Base-by-base conservation (phyloP, 2,888 invertebrate species). In the Ferrisia virgata region DNA sequence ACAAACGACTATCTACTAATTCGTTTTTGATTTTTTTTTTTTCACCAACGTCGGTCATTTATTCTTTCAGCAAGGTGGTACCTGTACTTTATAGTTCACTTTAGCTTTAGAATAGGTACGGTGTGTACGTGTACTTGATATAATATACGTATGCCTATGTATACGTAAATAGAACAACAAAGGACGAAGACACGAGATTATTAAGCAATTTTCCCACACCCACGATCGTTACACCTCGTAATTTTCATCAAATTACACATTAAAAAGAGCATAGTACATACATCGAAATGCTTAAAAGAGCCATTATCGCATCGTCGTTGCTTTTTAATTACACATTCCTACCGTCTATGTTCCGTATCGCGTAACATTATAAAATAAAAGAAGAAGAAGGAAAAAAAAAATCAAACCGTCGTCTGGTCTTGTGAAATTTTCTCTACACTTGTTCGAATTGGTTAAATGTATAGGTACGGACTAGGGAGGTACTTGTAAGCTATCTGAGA, bases 241-340 rank as follows among this genome's bases (percentile, higher is more conserved):
- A 64, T 64, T 64, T 64, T 64, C 58, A 64, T 64, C 58, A 64
- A 64, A 64, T 64, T 64, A 28, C 58, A 64, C 58, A 64, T 64
- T 28, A 64, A 28, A 25, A 64, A 47, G 18, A 47, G 47, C 6
- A n/a, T n/a, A 28, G 28, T 25, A 64, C 28, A 64, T 64, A 53
- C 22, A 11, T 18, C 43, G 13, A n/a, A 39, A 53, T 22, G 53
- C 28, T 64, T 64, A 64, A 64, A 64, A 64, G 28, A 5, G 58
- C 58, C 58, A 28, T 28, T 64, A 64, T 28, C 58, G 58, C 58
- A 64, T 64, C 58, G 9, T 64, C 58, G 9, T 2, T 25, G 28
- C 28, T 64, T 64, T 64, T 64, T 64, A 64, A 64, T 64, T 64
- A 64, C 58, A 28, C 58, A 64, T 64, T 28, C 58, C 58, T 64